These are phyloP conservation scores for Benthosema pterotum DNA, from an alignment of 2,797 vertebrate species.

Conservation along the genomic window DNA sequence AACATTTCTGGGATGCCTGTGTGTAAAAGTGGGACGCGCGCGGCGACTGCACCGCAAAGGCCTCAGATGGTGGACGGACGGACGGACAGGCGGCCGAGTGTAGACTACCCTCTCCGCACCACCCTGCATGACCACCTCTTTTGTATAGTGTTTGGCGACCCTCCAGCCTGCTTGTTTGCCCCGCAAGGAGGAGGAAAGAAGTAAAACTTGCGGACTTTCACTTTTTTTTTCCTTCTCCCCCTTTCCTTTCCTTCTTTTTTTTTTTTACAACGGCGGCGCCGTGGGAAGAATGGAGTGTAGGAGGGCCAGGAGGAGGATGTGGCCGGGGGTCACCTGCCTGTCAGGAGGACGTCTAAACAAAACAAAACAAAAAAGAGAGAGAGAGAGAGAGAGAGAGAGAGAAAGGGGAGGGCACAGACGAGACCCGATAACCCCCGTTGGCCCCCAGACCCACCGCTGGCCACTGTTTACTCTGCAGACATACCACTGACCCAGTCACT, in stretches of 20 bases:
- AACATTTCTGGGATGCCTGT: constrained; percentile 53
- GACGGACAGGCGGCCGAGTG: constrained; percentile 8
- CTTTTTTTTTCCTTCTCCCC: constrained; percentile 37
- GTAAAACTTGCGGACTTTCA: constrained; percentile 75
- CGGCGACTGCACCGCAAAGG: constrained; percentile 40
- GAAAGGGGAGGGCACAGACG: constrained; percentile 65
- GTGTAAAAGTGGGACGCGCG: constrained; percentile 18
- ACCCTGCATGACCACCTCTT: background rate
- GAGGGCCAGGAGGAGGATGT: constrained; percentile 68
- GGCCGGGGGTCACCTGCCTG: constrained; percentile 66
- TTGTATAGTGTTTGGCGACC: constrained; percentile 19
- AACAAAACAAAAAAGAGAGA: constrained; percentile 24
- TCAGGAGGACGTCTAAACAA: constrained; percentile 76
- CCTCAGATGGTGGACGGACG: constrained; percentile 61
- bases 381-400: constrained; percentile 11
- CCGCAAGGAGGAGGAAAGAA: constrained; percentile 74
- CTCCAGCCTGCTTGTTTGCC: constrained; percentile 69
- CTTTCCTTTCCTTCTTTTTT: no score
- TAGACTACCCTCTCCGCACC: background rate
- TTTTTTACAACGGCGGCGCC: constrained; percentile 71
- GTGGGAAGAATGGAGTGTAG: constrained; percentile 69
- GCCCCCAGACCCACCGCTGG: constrained; percentile 65
- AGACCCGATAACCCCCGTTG: constrained; percentile 72
- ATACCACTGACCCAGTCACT: constrained; percentile 77
- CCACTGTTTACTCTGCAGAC: constrained; percentile 77